Evolutionary conservation across 1,140 invertebrate genomes (phyloP).

Genomic region (Asbolus verrucosus): DNA sequence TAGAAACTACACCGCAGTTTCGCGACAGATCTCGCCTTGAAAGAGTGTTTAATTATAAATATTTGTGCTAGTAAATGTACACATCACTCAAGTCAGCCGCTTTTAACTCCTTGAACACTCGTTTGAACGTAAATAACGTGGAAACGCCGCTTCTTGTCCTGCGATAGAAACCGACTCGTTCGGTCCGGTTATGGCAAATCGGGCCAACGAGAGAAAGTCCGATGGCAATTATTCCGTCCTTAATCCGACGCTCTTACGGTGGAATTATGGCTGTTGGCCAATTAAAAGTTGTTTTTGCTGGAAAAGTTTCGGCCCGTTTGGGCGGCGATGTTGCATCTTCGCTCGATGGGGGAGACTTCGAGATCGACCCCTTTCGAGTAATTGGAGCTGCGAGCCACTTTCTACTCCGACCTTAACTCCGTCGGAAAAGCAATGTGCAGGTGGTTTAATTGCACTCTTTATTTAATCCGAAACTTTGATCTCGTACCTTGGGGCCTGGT

Average conservation of each 20-base stretch:
- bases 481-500: background rate
- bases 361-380: background rate
- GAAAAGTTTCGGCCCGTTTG: no score
- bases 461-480: constrained; percentile 24
- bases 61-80: constrained; percentile 22
- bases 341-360: no score
- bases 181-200: constrained; percentile 7
- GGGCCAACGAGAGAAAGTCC: constrained; percentile 23
- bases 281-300: no score
- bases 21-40: constrained; percentile 27
- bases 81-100: constrained; percentile 16
- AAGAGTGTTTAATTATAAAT: constrained; percentile 36
- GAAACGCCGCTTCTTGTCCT: background rate
- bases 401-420: constrained; percentile 5
- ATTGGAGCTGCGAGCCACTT: no score
- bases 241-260: background rate
- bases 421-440: background rate
- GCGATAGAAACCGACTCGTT: constrained; percentile 12
- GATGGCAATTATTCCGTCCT: background rate
- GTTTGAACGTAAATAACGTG: background rate
- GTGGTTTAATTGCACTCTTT: no score
- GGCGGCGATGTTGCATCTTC: no score
- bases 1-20: constrained; percentile 29
- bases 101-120: constrained; percentile 7
- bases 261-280: constrained; percentile 2